phyloP scores from a whole-genome alignment of 2,797 vertebrate genomes.

The Coendou prehensilis region DNA sequence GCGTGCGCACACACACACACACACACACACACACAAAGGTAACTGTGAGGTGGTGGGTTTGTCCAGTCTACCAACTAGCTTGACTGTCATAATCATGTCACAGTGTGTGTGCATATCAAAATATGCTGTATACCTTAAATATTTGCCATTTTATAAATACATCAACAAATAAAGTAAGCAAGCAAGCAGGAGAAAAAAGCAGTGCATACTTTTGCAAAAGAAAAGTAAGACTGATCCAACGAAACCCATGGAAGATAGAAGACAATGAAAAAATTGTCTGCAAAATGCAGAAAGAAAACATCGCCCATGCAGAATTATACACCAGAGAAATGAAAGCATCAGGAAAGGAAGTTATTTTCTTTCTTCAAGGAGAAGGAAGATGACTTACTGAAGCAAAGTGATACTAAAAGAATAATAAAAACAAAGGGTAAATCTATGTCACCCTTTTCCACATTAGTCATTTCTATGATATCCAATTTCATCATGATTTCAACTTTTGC shows the following conservation, averaged over 20 bases:
- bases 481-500: not conserved
- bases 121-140: not conserved
- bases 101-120: not conserved
- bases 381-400: not conserved
- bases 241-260: not conserved
- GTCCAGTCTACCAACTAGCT: not conserved
- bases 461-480: not conserved
- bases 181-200: not conserved
- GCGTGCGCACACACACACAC: too few relatives aligned
- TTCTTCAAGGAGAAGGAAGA: not conserved
- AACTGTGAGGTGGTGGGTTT: not conserved
- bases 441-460: not conserved
- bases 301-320: fast-evolving
- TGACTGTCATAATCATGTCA: not conserved
- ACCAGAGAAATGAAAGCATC: not conserved
- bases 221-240: not conserved
- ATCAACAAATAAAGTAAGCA: not conserved
- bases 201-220: not conserved
- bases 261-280: not conserved
- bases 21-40: not conserved
- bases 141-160: not conserved
- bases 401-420: not conserved
- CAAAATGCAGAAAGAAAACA: not conserved
- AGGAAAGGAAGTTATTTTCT: not conserved
- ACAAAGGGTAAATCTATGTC: not conserved